phyloP scores from a whole-genome alignment of 2,888 invertebrate species.

The Oscheius sp. region DNA sequence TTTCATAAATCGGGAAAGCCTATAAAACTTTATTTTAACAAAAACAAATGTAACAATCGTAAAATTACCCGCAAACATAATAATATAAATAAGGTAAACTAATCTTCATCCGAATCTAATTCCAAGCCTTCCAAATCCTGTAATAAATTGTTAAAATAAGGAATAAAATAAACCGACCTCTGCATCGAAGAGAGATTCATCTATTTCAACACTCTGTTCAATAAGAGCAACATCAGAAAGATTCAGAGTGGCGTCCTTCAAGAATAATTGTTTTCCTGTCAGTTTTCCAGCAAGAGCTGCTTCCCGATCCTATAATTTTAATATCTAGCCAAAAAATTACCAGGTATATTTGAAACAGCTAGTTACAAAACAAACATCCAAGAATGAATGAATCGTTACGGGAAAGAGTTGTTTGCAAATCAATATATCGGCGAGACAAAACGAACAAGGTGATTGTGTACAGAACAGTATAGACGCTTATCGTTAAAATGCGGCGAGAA shows the following conservation, averaged over 20 bases:
- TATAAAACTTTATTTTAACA: constrained; percentile 29
- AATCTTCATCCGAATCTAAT: constrained; percentile 46
- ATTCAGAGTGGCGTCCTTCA: constrained; percentile 89
- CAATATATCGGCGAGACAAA: constrained; percentile 4
- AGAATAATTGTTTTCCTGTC: constrained; percentile 88
- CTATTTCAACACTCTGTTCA: constrained; percentile 83
- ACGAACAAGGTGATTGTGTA: constrained; percentile 7
- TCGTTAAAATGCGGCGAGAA: constrained; percentile 27
- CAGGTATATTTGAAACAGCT: not conserved
- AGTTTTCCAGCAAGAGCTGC: constrained; percentile 61
- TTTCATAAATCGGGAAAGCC: not conserved
- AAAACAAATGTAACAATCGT: constrained; percentile 19
- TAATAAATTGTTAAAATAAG: constrained; percentile 27
- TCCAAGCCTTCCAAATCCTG: constrained; percentile 62
- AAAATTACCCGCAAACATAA: constrained; percentile 22
- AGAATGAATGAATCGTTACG: too few species aligned
- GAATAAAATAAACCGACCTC: constrained; percentile 42
- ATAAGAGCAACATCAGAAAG: constrained; percentile 83
- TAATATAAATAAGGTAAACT: constrained; percentile 20
- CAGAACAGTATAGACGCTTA: constrained; percentile 6
- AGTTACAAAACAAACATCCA: too few species aligned
- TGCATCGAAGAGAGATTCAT: constrained; percentile 86
- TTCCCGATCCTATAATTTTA: constrained; percentile 51
- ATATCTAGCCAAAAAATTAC: not conserved
- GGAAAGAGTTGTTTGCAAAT: not conserved